Base-by-base conservation (phyloP, 1,140 invertebrate species). In the Cyrtorhinus lividipennis region DNA sequence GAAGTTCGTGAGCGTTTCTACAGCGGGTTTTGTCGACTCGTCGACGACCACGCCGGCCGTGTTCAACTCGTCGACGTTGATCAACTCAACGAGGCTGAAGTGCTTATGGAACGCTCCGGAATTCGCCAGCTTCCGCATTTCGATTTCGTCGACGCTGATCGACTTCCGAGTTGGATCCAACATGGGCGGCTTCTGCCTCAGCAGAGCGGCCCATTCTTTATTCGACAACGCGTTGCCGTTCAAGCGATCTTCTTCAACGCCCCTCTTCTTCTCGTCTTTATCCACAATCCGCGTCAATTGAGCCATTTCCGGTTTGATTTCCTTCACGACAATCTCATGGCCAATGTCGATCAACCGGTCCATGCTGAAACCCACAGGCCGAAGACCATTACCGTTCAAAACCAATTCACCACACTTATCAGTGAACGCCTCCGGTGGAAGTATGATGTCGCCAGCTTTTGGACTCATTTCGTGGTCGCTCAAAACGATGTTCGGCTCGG, bases 281-380 rank as follows among this genome's bases (percentile, higher is more conserved):
- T 8, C 5, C 18, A 56, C 45, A 1, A 30, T 59, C n/a, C n/a
- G 24, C 3, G 58, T 59, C 25, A 30, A 23, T 30, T 59, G 24
- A 13, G 24, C 58, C n/a, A 59, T 27, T 26, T 59, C 27, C 10
- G 58, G 58, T 30, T 59, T 59, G 18, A 59, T 56, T 27, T 67
- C 65, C 60, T 64, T 67, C 30, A 67, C 25, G 2, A 68, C 25
- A 18, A 67, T 62, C 22, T 63, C 64, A 57, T 67, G 66, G 1
- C 67, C 67, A 24, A 68, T 62, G 57, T 68, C 67, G 20, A 68
- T 63, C 2, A 68, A 44, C 22, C 67, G 61, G 23, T 70, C 68
- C 65, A 69, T 67, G 64, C 69, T 70, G 38, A 69, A 69, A 30
- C 69, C 68, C 1, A 69, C 61, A 57, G 69, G 56, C 57, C 68